phyloP scores from a whole-genome alignment of 2,797 vertebrate genomes.

The Hypotaenidia philippensis region DNA sequence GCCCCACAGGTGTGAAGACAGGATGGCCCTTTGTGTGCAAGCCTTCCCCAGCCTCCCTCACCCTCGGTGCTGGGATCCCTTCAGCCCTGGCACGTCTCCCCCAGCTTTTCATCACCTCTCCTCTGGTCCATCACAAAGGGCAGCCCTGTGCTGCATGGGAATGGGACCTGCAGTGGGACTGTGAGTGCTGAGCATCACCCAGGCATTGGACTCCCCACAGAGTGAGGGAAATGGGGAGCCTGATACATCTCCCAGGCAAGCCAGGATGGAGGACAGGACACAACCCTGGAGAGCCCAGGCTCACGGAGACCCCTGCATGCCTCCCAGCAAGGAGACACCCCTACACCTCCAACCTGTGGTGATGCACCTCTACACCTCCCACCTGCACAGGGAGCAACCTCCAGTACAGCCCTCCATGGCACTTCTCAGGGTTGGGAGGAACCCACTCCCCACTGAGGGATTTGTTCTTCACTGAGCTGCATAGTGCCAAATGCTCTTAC shows the following conservation, averaged over 20 bases:
- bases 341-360: neutral
- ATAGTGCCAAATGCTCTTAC: neutral
- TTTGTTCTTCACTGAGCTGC: neutral
- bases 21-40: conserved; percentile 76
- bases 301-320: too few relatives aligned
- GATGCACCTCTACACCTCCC: too few relatives aligned
- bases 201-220: neutral
- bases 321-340: neutral
- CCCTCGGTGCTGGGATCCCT: conserved; percentile 27
- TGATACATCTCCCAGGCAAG: neutral
- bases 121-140: conserved; percentile 74
- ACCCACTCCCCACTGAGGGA: neutral
- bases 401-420: fast-evolving
- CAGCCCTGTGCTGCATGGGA: conserved; percentile 70
- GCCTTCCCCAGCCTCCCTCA: neutral
- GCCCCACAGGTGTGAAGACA: conserved; percentile 81
- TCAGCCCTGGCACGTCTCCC: conserved; percentile 67
- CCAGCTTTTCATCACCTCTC: neutral
- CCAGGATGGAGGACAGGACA: neutral
- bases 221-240: neutral
- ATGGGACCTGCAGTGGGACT: neutral
- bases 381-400: fast-evolving
- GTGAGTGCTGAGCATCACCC: fast-evolving
- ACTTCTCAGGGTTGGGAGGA: neutral
- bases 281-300: neutral